Base-by-base conservation (phyloP, 2,113 vertebrate species). In the Syrrhaptes paradoxus region DNA sequence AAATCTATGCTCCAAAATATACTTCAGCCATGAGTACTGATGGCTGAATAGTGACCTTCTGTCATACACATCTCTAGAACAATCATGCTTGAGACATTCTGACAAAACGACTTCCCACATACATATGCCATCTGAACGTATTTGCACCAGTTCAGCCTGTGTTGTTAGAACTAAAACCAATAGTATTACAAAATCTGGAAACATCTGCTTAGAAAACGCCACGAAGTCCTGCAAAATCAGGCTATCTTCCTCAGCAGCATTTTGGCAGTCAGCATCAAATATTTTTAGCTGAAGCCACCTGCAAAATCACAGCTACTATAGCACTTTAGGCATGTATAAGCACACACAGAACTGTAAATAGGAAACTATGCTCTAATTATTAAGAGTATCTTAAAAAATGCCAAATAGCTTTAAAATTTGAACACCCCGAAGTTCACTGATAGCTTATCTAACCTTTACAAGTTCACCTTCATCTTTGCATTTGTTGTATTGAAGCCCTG, bases 11-110 rank as follows among this genome's bases (percentile, higher is more conserved):
- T 90, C 45, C 76, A 87, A 94, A 96, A 94, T 81, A 49, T 13
- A 79, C 66, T 96, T 96, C 67, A 94, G 78, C 55, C 67, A 80
- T n/a, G 51, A 93, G 81, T 72, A 85, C 81, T 63, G 80, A 70
- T 51, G 91, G 70, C 63, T 46, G 71, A 92, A 87, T 66, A 91
- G 92, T 85, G 54, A 96, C 72, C 66, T 76, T 67, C 41, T 87
- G 83, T 75, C 55, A 61, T 58, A 87, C 6, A 32, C 28, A 73
- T 78, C 83, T 89, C 70, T 55, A 7, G 9, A 94, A 59, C 61
- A 86, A 95, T 46, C 79, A 77, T 46, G 49, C 48, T 88, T 65
- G 80, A 96, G 46, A 80, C 65, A 90, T 57, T 70, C 54, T 85
- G 48, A 92, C 73, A 96, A 93, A 93, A 77, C 63, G 61, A 38